Conservation (phyloP, 2,888 invertebrate genomes). For the Agonum fuliginosum region DNA sequence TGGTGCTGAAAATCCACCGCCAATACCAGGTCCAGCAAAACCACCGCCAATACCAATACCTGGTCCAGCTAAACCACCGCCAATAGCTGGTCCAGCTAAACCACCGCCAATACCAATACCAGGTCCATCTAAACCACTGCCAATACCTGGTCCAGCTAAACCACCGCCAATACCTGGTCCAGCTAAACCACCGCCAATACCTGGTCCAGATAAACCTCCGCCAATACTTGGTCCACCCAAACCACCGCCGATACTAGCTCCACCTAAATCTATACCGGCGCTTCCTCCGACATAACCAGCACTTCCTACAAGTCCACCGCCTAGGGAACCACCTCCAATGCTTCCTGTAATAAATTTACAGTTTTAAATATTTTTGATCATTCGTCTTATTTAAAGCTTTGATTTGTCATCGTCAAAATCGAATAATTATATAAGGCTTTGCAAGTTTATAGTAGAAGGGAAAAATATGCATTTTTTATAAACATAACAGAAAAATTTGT, state of each 20-base stretch:
- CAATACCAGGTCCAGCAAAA: not conserved
- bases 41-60: not conserved
- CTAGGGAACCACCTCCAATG: not conserved
- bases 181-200: not conserved
- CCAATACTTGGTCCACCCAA: not conserved
- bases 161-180: not conserved
- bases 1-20: too few relatives aligned
- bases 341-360: too few relatives aligned
- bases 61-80: not conserved
- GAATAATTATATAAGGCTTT: too few relatives aligned
- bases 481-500: too few relatives aligned
- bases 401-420: too few relatives aligned
- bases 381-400: too few relatives aligned
- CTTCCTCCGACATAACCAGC: not conserved
- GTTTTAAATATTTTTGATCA: too few relatives aligned
- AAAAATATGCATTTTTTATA: too few relatives aligned
- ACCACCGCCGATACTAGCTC: not conserved
- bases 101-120: slow-evolving; percentile 9
- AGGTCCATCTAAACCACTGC: not conserved
- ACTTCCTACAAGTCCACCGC: not conserved
- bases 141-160: not conserved
- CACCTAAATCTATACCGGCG: not conserved
- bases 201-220: not conserved
- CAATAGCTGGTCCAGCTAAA: not conserved
- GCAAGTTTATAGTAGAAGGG: too few relatives aligned